Conservation (phyloP, 2,113 vertebrate species). For the Macquaria ambigua region DNA sequence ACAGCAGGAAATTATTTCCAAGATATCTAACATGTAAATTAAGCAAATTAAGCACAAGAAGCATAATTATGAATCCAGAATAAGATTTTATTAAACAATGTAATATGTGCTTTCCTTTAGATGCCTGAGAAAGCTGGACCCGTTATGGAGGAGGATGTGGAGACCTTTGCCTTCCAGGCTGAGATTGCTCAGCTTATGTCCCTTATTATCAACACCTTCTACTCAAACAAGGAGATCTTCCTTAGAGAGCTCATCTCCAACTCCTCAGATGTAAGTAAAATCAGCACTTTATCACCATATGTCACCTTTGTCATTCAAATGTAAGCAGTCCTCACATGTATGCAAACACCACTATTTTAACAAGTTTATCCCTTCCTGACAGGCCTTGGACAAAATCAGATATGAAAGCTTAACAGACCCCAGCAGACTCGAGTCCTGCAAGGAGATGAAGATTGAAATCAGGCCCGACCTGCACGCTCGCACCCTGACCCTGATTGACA, state of each 20-base stretch:
- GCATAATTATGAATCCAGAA: neutral
- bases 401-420: conserved; percentile 89
- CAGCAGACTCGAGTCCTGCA: conserved; percentile 85
- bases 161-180: conserved; percentile 89
- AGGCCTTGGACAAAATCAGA: conserved; percentile 89
- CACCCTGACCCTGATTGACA: conserved; percentile 85
- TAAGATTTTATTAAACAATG: neutral
- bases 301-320: neutral
- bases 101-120: conserved; percentile 40
- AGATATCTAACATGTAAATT: neutral
- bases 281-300: neutral
- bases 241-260: conserved; percentile 89
- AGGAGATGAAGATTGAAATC: conserved; percentile 87
- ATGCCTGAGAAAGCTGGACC: conserved; percentile 78
- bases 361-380: conserved; percentile 76
- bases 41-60: neutral
- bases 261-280: conserved; percentile 86
- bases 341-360: neutral
- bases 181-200: conserved; percentile 91
- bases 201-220: conserved; percentile 89
- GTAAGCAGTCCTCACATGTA: neutral
- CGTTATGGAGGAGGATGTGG: conserved; percentile 77
- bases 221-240: conserved; percentile 91
- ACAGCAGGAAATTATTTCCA: neutral
- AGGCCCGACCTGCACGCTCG: conserved; percentile 79